phyloP scores from a whole-genome alignment of 2,113 vertebrate species.

The Scopus umbretta region DNA sequence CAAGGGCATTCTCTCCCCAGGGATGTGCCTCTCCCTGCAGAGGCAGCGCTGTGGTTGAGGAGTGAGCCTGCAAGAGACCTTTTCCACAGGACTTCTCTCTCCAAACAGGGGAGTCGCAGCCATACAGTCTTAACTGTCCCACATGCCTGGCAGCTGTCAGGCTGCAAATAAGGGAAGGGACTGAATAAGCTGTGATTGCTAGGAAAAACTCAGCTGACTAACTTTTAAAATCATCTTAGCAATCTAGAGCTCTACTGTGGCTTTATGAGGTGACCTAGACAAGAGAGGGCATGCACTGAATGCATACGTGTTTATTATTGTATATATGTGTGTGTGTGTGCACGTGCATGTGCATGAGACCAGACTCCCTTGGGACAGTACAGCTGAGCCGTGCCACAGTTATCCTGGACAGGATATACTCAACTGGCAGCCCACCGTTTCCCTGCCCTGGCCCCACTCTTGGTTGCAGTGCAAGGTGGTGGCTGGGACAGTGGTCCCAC shows the following conservation, averaged over 20 bases:
- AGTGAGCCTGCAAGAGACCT: neutral
- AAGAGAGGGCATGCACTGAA: neutral
- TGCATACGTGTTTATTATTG: neutral
- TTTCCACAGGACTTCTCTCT: neutral
- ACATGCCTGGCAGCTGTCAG: neutral
- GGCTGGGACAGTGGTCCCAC: neutral
- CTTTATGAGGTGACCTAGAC: neutral
- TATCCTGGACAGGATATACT: neutral
- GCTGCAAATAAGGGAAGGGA: neutral
- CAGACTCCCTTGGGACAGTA: rapidly evolving
- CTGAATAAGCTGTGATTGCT: neutral
- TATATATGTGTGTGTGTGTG: rapidly evolving
- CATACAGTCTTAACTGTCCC: neutral
- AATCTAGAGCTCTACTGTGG: neutral
- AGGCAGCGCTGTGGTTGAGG: neutral
- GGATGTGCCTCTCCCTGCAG: rapidly evolving
- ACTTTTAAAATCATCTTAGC: neutral
- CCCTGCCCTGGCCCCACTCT: neutral
- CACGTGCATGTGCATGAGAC: rapidly evolving
- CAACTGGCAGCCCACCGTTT: neutral
- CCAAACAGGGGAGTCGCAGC: neutral
- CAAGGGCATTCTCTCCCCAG: neutral
- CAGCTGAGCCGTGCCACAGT: neutral
- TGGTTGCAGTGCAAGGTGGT: neutral
- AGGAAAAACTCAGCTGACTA: neutral